Base-by-base conservation (phyloP, 2,888 invertebrate species). In the Iphiclides podalirius region DNA sequence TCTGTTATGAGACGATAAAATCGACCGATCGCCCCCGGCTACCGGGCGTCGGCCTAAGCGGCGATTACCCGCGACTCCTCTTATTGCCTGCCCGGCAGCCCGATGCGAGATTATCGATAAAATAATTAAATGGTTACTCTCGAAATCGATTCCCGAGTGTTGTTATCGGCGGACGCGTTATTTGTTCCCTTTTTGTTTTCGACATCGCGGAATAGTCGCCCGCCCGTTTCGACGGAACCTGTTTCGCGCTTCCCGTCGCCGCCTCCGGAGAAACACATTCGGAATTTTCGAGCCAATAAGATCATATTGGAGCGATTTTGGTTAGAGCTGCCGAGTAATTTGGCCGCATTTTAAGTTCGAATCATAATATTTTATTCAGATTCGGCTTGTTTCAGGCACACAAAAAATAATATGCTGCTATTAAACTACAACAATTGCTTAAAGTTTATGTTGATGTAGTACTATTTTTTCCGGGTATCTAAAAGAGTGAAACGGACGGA, bases 41-140 rank as follows among this genome's bases (percentile, higher is more conserved):
- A 87, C 87, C 79, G 87, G 84, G 86, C 86, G 83, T 79, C 76
- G 77, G 67, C 65, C 82, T 84, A 82, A 87, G 87, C 86, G 86
- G 81, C 86, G 85, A 87, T 87, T 87, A 87, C 86, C 79, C 72
- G 64, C 61, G 65, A 59, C 78, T 83, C 74, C 60, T 85, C 76
- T 86, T 86, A 75, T 86, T 86, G 75, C 73, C 69, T 75, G 67
- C 59, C 74, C 70, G 72, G 72, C 72, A 70, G 65, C 72, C 69
- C 75, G 80, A 83, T 79, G 82, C 81, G 70, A 88, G 87, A 88
- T 88, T 87, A 88, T 85, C 88, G 88, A 88, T 88, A 84, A 87
- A 87, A 88, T 88, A 88, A 88, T 88, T 88, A 88, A 88, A 88
- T 87, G 88, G 87, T 88, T 86, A 86, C 85, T 86, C 85, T 84